Percentiles rank a stretch among this genome's conserved stretches.
Conservation (phyloP, 2,888 invertebrate species). For the Deroplatys truncata region DNA sequence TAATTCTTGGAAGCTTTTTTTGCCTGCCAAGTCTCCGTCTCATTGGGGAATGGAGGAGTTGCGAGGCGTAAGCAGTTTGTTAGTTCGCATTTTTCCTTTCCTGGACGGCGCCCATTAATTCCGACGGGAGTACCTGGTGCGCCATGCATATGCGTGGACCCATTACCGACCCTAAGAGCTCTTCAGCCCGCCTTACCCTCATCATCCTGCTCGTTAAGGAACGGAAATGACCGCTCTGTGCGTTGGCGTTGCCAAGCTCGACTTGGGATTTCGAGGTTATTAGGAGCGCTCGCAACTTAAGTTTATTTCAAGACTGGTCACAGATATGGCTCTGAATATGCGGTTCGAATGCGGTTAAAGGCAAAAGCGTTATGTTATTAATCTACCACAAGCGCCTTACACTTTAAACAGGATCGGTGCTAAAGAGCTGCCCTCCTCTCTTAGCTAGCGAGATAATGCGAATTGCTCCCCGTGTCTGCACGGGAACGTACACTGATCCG, state of each 20-base stretch:
- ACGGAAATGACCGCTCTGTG: neutral
- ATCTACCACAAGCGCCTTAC: no score
- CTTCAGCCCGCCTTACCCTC: neutral
- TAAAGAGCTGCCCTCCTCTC: no score
- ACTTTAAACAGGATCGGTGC: no score
- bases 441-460: no score
- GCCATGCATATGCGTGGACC: conserved; percentile 14
- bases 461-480: no score
- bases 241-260: neutral
- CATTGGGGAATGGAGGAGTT: neutral
- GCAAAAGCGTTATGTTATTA: no score
- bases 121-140: neutral
- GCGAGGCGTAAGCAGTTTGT: neutral
- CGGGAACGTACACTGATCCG: no score
- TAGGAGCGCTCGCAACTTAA: neutral
- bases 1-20: neutral
- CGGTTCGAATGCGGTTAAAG: no score
- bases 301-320: no score
- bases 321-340: no score
- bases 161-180: neutral
- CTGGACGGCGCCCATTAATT: neutral
- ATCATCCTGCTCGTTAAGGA: neutral
- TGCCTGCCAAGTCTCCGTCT: neutral
- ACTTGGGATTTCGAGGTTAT: neutral
- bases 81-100: neutral